A percentile compares a stretch with the other conserved stretches of the same genome.
phyloP scores from a whole-genome alignment of 2,797 vertebrate species.

The Galago senegalensis region DNA sequence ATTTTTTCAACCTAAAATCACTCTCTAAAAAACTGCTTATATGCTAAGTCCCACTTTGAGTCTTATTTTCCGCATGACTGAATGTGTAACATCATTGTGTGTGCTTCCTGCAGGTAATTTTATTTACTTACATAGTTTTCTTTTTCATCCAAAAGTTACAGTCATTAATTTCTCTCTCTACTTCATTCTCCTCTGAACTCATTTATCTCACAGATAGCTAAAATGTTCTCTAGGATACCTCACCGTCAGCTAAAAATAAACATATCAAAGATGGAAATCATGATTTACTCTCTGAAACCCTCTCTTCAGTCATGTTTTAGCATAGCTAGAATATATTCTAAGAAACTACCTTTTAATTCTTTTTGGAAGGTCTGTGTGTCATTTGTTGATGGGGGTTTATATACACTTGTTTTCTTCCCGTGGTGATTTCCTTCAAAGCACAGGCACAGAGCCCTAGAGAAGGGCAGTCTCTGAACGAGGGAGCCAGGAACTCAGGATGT shows the following conservation, averaged over 20 bases:
- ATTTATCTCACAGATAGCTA: background rate
- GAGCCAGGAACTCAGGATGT: background rate
- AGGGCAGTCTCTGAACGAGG: background rate
- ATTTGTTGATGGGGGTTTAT: slow-evolving; percentile 86
- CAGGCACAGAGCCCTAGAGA: background rate
- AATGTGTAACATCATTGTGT: background rate
- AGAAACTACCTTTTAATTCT: background rate
- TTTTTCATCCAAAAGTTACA: background rate
- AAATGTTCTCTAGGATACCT: background rate
- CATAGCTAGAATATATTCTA: background rate
- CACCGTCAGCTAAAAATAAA: slow-evolving; percentile 29
- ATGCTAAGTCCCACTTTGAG: background rate
- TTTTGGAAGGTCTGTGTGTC: background rate
- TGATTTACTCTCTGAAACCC: background rate
- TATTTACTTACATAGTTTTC: background rate
- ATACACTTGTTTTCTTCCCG: slow-evolving; percentile 74
- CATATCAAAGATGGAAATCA: background rate
- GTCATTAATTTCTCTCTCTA: slow-evolving; percentile 42
- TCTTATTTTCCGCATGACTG: background rate
- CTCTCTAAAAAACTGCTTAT: background rate
- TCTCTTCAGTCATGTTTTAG: background rate
- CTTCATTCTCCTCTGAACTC: background rate
- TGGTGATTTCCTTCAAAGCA: slow-evolving; percentile 19
- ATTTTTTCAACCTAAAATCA: background rate
- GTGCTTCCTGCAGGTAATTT: background rate